phyloP scores from a whole-genome alignment of 2,888 invertebrate species.

The Hirtodrosophila duncani region DNA sequence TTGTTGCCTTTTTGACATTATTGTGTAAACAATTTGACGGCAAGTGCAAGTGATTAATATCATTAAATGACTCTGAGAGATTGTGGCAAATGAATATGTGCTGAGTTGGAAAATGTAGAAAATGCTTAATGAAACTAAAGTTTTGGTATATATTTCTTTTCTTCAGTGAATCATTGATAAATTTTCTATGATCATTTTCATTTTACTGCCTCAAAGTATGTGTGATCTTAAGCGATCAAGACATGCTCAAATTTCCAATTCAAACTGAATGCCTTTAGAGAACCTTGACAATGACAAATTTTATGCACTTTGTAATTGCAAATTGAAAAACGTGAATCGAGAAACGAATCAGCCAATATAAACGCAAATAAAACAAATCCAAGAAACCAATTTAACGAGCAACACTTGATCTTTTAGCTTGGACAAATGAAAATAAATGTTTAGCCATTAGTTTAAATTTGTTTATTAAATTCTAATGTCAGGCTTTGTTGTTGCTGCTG shows the following conservation, averaged over 20 bases:
- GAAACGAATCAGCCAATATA: constrained; percentile 31
- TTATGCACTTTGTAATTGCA: constrained; percentile 48
- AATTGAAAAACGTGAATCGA: constrained; percentile 65
- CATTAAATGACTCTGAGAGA: constrained; percentile 26
- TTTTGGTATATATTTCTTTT: too few relatives aligned
- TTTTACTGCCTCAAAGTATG: too few relatives aligned
- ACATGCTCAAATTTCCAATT: constrained; percentile 24
- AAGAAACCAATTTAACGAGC: constrained; percentile 17
- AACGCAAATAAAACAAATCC: constrained; percentile 21
- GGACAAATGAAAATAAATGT: constrained; percentile 23
- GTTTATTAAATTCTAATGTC: constrained; percentile 16
- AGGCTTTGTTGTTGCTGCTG: too few relatives aligned
- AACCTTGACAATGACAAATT: constrained; percentile 62
- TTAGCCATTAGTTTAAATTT: constrained; percentile 23
- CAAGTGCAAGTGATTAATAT: constrained; percentile 41
- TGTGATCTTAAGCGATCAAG: too few relatives aligned
- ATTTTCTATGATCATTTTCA: too few relatives aligned
- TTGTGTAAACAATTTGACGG: constrained; percentile 38
- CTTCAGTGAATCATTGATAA: too few relatives aligned
- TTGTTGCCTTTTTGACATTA: constrained; percentile 24
- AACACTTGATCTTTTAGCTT: constrained; percentile 59
- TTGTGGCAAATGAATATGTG: constrained; percentile 11
- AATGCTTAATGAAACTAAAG: constrained; percentile 6
- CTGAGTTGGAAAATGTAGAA: too few relatives aligned
- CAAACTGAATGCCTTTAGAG: constrained; percentile 21